Percentiles rank a stretch among this genome's conserved stretches.
Conservation (phyloP, 2,797 vertebrate species). For the Phataginus tricuspis region DNA sequence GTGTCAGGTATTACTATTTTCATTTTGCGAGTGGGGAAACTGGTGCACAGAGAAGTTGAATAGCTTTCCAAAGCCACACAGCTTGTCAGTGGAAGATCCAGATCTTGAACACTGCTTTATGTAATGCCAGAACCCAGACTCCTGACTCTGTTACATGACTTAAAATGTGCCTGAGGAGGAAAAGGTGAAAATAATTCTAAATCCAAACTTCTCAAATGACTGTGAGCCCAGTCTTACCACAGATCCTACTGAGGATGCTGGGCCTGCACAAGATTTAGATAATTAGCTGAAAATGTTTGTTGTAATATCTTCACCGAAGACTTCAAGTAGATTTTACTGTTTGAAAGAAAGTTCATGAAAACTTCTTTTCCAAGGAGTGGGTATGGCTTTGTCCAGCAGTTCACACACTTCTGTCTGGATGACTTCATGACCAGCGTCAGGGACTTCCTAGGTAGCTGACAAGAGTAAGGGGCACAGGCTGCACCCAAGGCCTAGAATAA, state of each 20-base stretch:
- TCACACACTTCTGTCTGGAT: not conserved
- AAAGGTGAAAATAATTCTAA: not conserved
- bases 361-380: not conserved
- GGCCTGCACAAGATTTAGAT: not conserved
- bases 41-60: slow-evolving; percentile 16
- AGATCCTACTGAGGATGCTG: not conserved
- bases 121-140: not conserved
- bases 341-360: slow-evolving; percentile 30
- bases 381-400: not conserved
- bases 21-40: not conserved
- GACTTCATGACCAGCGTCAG: not conserved
- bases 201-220: slow-evolving; percentile 20
- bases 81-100: not conserved
- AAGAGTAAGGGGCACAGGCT: not conserved
- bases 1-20: not conserved
- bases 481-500: not conserved
- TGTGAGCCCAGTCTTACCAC: no score
- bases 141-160: not conserved
- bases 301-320: not conserved
- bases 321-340: not conserved
- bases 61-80: slow-evolving; percentile 6
- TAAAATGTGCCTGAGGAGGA: not conserved
- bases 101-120: not conserved
- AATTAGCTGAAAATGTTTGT: not conserved
- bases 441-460: not conserved